phyloP scores from a whole-genome alignment of 2,797 vertebrate species.

The Myotis myotis region DNA sequence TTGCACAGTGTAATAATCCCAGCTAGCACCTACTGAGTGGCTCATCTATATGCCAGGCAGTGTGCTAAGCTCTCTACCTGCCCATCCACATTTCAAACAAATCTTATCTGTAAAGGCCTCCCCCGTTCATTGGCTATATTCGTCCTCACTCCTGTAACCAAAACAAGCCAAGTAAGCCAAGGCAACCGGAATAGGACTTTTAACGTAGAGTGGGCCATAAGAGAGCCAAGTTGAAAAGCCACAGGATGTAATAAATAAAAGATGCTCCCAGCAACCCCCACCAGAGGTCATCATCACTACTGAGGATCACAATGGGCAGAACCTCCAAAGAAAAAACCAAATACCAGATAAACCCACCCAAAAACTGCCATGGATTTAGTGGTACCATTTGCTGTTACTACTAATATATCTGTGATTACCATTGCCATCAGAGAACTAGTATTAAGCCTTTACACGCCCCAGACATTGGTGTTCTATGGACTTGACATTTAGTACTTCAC shows the following conservation, averaged over 20 bases:
- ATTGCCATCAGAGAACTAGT: background rate
- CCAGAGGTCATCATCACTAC: background rate
- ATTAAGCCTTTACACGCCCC: background rate
- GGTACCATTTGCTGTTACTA: background rate
- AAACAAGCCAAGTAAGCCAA: background rate
- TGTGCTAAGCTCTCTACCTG: background rate
- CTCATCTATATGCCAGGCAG: background rate
- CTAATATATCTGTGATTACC: background rate
- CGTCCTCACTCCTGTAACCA: background rate
- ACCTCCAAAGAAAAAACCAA: background rate
- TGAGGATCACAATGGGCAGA: background rate
- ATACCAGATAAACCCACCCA: background rate
- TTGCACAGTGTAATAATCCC: background rate
- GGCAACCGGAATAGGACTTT: background rate
- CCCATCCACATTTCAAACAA: background rate
- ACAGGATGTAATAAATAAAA: background rate
- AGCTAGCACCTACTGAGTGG: background rate
- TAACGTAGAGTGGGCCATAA: background rate
- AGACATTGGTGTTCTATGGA: background rate
- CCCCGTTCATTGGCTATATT: background rate
- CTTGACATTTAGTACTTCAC: background rate
- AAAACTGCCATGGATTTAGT: background rate
- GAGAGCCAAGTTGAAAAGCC: background rate
- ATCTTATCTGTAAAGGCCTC: conserved; percentile 10
- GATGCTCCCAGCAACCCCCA: background rate